Evolutionary conservation across 2,113 vertebrate genomes (phyloP).

Genomic region (Poeciliopsis prolifica): DNA sequence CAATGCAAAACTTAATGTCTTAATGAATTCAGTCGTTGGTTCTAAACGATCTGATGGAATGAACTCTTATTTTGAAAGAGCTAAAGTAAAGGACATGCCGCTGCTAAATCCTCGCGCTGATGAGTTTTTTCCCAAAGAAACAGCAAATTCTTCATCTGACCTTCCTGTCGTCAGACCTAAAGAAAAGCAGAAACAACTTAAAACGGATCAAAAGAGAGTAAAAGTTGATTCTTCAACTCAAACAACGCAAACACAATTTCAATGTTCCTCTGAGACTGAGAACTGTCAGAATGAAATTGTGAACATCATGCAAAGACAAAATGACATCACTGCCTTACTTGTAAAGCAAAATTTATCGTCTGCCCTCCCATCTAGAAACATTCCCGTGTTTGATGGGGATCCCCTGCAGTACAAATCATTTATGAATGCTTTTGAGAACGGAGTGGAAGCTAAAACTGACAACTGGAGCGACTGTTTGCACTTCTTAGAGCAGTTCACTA

Average conservation of each 20-base stretch:
- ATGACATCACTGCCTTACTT: neutral
- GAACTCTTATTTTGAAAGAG: constrained; percentile 2
- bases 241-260: neutral
- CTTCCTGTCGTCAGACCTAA: no score
- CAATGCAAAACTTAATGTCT: no score
- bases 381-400: no score
- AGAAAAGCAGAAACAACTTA: no score
- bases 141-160: no score
- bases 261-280: neutral
- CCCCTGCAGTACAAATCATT: no score
- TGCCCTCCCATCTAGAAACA: neutral
- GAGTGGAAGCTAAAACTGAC: no score
- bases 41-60: neutral
- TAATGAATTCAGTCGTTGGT: no score
- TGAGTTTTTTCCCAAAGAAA: no score
- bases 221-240: neutral
- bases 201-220: neutral
- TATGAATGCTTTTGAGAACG: no score
- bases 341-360: neutral
- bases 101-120: neutral
- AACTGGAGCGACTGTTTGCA: no score
- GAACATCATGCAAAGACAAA: neutral
- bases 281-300: neutral
- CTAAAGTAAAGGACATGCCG: neutral
- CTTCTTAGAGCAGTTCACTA: no score